phyloP scores from a whole-genome alignment of 2,797 vertebrate genomes.

The Morus bassanus region DNA sequence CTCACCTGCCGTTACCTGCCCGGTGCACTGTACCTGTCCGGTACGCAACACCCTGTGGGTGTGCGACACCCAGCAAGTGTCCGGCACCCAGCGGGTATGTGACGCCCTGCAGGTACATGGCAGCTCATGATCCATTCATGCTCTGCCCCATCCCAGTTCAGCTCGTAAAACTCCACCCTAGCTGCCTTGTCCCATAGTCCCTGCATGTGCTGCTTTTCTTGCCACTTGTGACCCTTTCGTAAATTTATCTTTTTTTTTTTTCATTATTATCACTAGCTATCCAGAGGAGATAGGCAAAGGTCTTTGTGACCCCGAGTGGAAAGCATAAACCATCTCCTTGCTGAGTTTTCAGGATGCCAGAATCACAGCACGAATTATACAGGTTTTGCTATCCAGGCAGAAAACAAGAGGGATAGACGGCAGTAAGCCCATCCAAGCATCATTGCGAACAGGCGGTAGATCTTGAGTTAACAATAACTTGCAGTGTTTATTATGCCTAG shows the following conservation, averaged over 20 bases:
- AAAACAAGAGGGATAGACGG: background rate
- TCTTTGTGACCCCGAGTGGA: background rate
- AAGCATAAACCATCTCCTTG: background rate
- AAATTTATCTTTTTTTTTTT: background rate
- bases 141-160: background rate
- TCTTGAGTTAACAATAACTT: background rate
- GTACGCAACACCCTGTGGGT: background rate
- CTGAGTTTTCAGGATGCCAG: background rate
- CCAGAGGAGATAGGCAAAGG: background rate
- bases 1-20: background rate
- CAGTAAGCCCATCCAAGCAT: background rate
- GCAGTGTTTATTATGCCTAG: background rate
- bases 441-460: background rate
- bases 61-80: background rate
- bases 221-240: background rate
- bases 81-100: background rate
- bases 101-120: background rate
- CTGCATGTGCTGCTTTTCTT: background rate
- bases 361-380: background rate
- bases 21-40: rapidly evolving
- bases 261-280: background rate
- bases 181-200: background rate
- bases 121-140: background rate
- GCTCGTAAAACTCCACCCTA: background rate
- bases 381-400: background rate